phyloP scores from a whole-genome alignment of 2,888 invertebrate genomes.

The Megaustenia siamemsis region DNA sequence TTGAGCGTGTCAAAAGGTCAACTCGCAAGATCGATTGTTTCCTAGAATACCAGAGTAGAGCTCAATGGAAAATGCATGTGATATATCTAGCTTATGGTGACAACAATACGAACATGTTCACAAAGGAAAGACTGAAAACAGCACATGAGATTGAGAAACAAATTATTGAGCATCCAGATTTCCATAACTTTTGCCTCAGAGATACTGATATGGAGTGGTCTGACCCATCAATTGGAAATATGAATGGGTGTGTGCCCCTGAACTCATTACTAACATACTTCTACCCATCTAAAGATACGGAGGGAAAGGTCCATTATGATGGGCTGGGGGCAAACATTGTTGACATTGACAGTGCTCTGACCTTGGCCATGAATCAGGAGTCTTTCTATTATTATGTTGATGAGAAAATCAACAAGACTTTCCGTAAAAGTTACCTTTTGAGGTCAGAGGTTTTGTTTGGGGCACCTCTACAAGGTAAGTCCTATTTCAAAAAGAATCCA shows the following conservation, averaged over 20 bases:
- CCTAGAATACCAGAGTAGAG: slow-evolving; percentile 54
- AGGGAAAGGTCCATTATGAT: slow-evolving; percentile 68
- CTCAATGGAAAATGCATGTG: slow-evolving; percentile 67
- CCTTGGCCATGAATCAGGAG: slow-evolving; percentile 71
- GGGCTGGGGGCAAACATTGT: slow-evolving; percentile 70
- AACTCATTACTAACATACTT: slow-evolving; percentile 76
- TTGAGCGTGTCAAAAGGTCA: slow-evolving; percentile 57
- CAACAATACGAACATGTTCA: slow-evolving; percentile 72
- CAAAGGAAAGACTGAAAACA: slow-evolving; percentile 67
- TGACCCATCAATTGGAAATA: slow-evolving; percentile 64
- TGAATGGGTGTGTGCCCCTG: slow-evolving; percentile 72
- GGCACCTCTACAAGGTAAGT: slow-evolving; percentile 72
- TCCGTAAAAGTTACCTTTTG: slow-evolving; percentile 67
- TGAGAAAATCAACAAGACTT: slow-evolving; percentile 70
- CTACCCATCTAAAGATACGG: slow-evolving; percentile 69
- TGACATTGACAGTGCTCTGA: slow-evolving; percentile 71
- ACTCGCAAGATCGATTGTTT: slow-evolving; percentile 46
- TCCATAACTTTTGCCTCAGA: slow-evolving; percentile 72
- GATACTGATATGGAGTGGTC: slow-evolving; percentile 56
- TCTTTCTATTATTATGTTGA: slow-evolving; percentile 77
- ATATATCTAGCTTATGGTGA: slow-evolving; percentile 71
- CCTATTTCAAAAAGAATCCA: background rate
- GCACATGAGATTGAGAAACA: slow-evolving; percentile 72
- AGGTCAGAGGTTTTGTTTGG: slow-evolving; percentile 76
- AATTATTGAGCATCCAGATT: slow-evolving; percentile 68